These are phyloP conservation scores for Notodonta dromedarius DNA, from an alignment of 2,888 invertebrate species.

Conservation along the genomic window DNA sequence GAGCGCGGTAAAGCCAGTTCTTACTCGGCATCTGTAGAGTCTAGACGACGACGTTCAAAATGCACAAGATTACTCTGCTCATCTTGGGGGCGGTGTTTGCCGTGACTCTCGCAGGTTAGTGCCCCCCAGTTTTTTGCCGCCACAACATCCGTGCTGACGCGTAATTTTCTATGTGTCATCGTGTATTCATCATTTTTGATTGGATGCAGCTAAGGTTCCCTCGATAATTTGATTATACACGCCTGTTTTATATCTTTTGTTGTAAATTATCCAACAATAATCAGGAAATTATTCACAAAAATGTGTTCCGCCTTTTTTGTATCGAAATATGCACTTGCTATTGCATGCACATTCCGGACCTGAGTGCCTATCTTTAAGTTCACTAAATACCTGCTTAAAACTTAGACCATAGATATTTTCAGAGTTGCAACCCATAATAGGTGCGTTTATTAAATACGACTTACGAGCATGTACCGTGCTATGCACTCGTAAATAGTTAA, in stretches of 20 bases:
- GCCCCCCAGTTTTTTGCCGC: slow-evolving; percentile 70
- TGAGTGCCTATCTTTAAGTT: no score
- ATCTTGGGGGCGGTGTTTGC: slow-evolving; percentile 66
- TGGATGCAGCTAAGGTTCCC: slow-evolving; percentile 32
- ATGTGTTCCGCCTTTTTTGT: neutral
- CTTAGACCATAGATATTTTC: no score
- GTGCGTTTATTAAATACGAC: no score
- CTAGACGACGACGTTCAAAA: slow-evolving; percentile 67
- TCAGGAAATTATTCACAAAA: neutral
- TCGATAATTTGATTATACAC: slow-evolving; percentile 8
- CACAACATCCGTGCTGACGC: slow-evolving; percentile 41
- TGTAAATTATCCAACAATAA: slow-evolving; percentile 1
- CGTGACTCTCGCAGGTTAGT: slow-evolving; percentile 79
- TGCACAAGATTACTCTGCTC: slow-evolving; percentile 66
- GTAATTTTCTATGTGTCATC: slow-evolving; percentile 47
- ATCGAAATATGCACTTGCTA: neutral
- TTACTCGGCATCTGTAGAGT: slow-evolving; percentile 51
- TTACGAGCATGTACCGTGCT: neutral
- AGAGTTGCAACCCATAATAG: no score
- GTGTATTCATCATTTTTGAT: slow-evolving; percentile 52
- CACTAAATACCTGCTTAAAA: no score
- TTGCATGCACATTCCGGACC: neutral
- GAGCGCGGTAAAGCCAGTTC: slow-evolving; percentile 66
- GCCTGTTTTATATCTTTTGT: slow-evolving; percentile 5
- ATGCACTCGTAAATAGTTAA: neutral